Evolutionary conservation across 2,888 invertebrate genomes (phyloP).

Genomic region (Tipula unca): DNA sequence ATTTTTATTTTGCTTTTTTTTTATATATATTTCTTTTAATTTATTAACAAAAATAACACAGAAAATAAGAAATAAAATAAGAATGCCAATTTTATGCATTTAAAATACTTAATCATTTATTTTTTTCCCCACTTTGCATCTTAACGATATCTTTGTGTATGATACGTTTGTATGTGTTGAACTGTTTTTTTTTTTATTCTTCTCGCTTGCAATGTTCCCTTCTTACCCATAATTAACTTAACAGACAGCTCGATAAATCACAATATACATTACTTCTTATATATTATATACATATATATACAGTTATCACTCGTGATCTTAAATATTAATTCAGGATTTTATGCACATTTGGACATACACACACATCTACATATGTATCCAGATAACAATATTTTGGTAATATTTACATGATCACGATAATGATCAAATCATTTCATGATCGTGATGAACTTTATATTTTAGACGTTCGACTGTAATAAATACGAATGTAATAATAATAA

Average conservation of each 20-base stretch:
- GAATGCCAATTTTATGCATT: conserved; percentile 17
- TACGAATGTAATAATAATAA: background rate
- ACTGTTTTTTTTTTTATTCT: background rate
- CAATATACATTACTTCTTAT: conserved; percentile 1
- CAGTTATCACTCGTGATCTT: background rate
- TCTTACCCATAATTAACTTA: conserved; percentile 18
- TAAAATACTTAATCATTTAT: conserved; percentile 19
- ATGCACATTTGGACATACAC: background rate
- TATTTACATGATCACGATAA: background rate
- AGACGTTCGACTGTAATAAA: background rate
- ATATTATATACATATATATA: background rate
- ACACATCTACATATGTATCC: background rate
- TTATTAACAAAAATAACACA: background rate
- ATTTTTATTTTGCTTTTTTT: no score
- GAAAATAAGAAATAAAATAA: conserved; percentile 10
- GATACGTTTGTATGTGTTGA: background rate
- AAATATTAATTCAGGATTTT: background rate
- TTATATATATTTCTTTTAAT: conserved; percentile 2
- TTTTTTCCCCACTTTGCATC: conserved; percentile 18
- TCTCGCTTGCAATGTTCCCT: conserved; percentile 9
- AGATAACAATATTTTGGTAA: background rate
- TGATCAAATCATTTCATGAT: background rate
- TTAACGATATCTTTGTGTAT: background rate
- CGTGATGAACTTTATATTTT: background rate
- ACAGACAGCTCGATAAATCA: conserved; percentile 18